phyloP scores from a whole-genome alignment of 2,888 invertebrate species.

The Epiperipatus broadwayi region DNA sequence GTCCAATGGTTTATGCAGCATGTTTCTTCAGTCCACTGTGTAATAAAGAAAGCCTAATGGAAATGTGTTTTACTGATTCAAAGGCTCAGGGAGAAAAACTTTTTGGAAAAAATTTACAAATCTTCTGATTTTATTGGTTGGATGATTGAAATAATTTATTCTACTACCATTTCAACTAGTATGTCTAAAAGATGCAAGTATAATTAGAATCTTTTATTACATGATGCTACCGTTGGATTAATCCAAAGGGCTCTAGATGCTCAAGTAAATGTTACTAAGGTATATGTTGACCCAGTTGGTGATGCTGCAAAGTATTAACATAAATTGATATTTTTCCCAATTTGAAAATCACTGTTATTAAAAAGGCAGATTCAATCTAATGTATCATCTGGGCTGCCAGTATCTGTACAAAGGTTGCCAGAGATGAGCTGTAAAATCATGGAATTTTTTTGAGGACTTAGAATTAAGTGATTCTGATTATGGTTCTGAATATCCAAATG shows the following conservation, averaged over 20 bases:
- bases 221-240: conserved; percentile 75
- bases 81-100: conserved; percentile 73
- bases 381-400: conserved; percentile 96
- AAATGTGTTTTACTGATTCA: no score
- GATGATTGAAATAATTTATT: conserved; percentile 74
- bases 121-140: conserved; percentile 56
- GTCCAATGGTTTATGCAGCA: no score
- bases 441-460: no score
- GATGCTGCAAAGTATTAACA: conserved; percentile 69
- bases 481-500: no score
- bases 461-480: no score
- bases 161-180: conserved; percentile 63
- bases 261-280: conserved; percentile 61
- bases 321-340: conserved; percentile 61
- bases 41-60: no score
- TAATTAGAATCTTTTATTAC: conserved; percentile 86
- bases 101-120: conserved; percentile 53
- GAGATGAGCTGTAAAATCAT: no score
- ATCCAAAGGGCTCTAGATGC: conserved; percentile 52
- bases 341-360: conserved; percentile 71
- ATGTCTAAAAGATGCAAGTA: conserved; percentile 65
- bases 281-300: conserved; percentile 95
- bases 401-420: conserved; percentile 86
- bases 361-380: conserved; percentile 90
- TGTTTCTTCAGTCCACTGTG: no score